Evolutionary conservation across 2,888 invertebrate species (phyloP), one percentile per base, ranked within the genome.

Genomic region (Electrophaes corylata): DNA sequence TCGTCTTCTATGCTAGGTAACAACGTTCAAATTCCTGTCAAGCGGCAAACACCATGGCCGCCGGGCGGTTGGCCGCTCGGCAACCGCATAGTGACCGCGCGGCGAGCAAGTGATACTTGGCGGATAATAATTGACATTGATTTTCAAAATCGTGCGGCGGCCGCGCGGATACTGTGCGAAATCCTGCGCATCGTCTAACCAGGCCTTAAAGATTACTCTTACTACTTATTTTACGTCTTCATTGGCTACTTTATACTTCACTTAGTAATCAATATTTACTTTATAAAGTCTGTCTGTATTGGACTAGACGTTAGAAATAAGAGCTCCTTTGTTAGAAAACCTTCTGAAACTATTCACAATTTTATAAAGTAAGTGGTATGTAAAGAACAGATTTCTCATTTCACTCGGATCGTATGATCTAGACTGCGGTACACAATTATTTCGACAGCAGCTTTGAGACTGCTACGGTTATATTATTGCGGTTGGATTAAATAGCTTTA

Each of bases 341-440:
- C 35, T 5, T 35, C 35, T 29, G 26, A 29, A 29, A 29, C 26
- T 29, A 12, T 10, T 37, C 10, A 37, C 46, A 19, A 10, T 33
- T 46, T 46, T 12, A 20, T 10, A 46, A 46, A 20, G 46, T 19
- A 19, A 19, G 46, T 35, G 33, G 12, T 39, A 37, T 10, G 14
- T 14, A 8, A 5, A 37, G 37, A 8, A 37, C 26, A 8, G 26
- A 26, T 16, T 37, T 37, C 33, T 33, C 35, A 14, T 35, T 14
- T 37, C 16, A 16, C 37, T 16, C 10, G 37, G 37, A 16, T 16
- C 37, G 16, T 8, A 8, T 8, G 16, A 37, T 37, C 16, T 16
- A 37, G 37, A 37, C 16, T 37, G 16, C 29, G 29, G 16, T 14
- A 37, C 16, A 12, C 16, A 16, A 40, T 20, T 40, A 40, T 19